Evolutionary conservation across 2,888 invertebrate species (phyloP).

Genomic region (Trimorus sp.): DNA sequence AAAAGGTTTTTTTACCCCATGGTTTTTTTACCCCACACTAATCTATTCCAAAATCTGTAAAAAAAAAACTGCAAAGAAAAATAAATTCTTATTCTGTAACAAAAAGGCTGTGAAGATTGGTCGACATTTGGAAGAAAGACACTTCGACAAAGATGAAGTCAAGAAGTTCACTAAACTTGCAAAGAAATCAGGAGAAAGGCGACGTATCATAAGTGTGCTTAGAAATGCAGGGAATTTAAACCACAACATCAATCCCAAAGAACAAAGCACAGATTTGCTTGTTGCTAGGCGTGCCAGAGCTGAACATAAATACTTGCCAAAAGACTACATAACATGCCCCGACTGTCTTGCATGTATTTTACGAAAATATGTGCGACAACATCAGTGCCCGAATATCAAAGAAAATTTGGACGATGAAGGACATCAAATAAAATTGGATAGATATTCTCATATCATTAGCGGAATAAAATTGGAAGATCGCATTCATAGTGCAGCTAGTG

Average conservation of each 20-base stretch:
- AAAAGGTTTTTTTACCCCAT: no score
- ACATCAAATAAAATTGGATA: no score
- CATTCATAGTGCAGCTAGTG: conserved; percentile 8
- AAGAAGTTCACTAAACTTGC: neutral
- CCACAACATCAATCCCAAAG: neutral
- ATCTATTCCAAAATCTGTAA: no score
- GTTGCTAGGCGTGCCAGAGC: neutral
- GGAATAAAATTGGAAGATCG: conserved; percentile 13
- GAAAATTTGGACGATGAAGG: neutral
- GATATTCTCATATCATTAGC: no score
- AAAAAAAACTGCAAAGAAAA: no score
- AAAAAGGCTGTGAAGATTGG: neutral
- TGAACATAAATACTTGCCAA: neutral
- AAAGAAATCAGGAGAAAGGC: neutral
- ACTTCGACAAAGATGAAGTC: neutral
- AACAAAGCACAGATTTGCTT: neutral
- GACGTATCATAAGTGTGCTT: neutral
- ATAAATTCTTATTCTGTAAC: no score
- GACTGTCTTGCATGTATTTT: neutral
- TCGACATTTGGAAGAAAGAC: neutral
- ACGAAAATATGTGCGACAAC: neutral
- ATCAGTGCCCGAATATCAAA: neutral
- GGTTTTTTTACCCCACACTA: no score
- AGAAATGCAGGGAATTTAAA: neutral
- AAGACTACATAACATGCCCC: neutral